These are phyloP conservation scores for Sphenodon punctatus DNA, from an alignment of 2,797 vertebrate species.

Conservation along the genomic window DNA sequence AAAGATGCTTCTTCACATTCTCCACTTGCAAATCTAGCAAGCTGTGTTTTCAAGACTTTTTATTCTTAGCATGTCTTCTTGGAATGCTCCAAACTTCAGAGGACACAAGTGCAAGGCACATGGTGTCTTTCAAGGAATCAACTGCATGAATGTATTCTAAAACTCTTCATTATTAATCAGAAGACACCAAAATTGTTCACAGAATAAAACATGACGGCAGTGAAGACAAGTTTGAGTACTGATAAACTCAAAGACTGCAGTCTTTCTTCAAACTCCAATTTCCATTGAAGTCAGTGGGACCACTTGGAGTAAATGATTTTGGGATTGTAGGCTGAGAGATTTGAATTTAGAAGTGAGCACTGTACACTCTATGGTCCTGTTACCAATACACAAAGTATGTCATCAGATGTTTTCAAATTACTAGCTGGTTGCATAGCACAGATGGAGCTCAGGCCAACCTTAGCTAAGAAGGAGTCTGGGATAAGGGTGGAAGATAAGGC, in stretches of 20 bases:
- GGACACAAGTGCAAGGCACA: background rate
- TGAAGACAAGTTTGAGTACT: background rate
- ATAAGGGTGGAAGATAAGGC: background rate
- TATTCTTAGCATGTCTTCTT: background rate
- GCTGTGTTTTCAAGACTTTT: background rate
- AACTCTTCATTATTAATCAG: background rate
- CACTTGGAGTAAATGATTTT: too few relatives aligned
- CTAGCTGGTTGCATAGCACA: too few relatives aligned
- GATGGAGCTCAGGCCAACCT: too few relatives aligned
- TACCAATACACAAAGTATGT: background rate
- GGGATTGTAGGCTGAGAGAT: background rate
- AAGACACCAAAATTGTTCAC: background rate
- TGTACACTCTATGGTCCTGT: background rate
- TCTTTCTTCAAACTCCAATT: background rate
- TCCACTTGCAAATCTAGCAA: too few relatives aligned
- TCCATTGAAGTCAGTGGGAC: background rate
- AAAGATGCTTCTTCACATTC: fast-evolving
- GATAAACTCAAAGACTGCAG: background rate
- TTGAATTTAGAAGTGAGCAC: background rate
- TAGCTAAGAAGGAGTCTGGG: background rate
- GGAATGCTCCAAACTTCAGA: background rate
- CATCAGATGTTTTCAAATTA: background rate
- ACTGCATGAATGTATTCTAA: background rate
- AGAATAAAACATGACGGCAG: background rate
- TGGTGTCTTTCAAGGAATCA: background rate